phyloP scores from a whole-genome alignment of 2,113 vertebrate species.

The Dromiciops gliroides region DNA sequence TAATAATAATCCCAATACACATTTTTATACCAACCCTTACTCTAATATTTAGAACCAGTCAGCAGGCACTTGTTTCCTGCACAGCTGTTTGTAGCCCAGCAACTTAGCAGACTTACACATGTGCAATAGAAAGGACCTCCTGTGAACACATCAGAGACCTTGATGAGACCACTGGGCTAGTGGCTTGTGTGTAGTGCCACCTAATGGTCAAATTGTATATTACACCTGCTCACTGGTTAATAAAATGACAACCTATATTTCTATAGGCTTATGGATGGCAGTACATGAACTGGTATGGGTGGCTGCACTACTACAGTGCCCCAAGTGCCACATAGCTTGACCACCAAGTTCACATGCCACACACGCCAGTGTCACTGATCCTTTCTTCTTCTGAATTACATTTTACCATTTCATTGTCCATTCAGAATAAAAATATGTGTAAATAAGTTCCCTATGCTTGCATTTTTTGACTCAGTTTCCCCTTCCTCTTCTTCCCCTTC shows the following conservation, averaged over 20 bases:
- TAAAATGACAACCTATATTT: neutral
- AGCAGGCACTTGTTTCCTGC: neutral
- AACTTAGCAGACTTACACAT: neutral
- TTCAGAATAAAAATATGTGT: neutral
- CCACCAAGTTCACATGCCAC: neutral
- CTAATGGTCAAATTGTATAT: neutral
- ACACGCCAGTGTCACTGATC: neutral
- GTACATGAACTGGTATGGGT: neutral
- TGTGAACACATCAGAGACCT: neutral
- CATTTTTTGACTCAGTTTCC: neutral
- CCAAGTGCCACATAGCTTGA: neutral
- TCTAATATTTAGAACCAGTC: neutral
- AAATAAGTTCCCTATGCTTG: neutral
- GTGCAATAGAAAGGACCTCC: neutral
- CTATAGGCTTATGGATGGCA: neutral
- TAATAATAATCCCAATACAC: neutral
- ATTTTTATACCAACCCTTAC: neutral
- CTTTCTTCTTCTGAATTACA: neutral
- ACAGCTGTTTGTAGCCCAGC: neutral
- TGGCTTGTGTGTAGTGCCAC: neutral
- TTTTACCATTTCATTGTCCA: neutral
- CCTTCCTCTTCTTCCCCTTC: no score
- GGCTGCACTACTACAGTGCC: neutral
- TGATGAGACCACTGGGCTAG: neutral
- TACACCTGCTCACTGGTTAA: neutral